Base-by-base conservation (phyloP, 2,888 invertebrate species). In the Oscheius sp. region DNA sequence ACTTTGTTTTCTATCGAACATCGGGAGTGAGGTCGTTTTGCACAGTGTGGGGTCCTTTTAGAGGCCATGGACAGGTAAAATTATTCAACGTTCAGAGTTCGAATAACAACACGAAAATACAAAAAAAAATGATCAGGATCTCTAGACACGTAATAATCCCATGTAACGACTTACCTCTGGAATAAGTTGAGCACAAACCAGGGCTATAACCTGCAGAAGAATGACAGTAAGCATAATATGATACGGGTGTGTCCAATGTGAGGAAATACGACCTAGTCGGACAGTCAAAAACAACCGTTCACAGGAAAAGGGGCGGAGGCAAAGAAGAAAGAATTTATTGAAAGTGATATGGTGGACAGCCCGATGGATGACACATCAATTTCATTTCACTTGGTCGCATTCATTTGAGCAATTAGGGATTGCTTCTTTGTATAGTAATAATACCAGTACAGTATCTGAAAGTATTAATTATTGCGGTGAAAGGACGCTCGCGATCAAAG, bases 371-470 rank as follows among this genome's bases (percentile, higher is more conserved):
- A 61, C 23, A 49, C 64, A 21, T 25, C 46, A 61, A 41, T 35
- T 21, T 9, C 43, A 35, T 18, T 23, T 70, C 61, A 70, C 45
- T 70, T 70, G 41, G 69, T 69, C 27, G 68, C 69, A 53, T 76
- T 75, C 77, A 81, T 79, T 52, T 71, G 75, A 23, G 79, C 78
- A 13, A 76, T 75, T 27, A 75, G 73, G 41, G 76, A 69, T 63
- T 80, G 68, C 56, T 83, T 83, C 45, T 80, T 77, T 25, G 81
- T 78, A 46, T 82, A 82, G 73, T 87, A 87, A 69, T 84, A 86
- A 6, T 85, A 84, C 86, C 85, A 87, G 76, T 87, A 87, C 58
- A 85, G 79, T 25, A 87, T 86, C 87, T 87, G 72, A 74, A 85
- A 75, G n/a, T 3, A 13, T 3, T 35, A 6, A 35, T 35, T 6